Evolutionary conservation across 2,113 vertebrate species (phyloP), one percentile per base, ranked within the genome.

Genomic region (Protomyctophum bolini): DNA sequence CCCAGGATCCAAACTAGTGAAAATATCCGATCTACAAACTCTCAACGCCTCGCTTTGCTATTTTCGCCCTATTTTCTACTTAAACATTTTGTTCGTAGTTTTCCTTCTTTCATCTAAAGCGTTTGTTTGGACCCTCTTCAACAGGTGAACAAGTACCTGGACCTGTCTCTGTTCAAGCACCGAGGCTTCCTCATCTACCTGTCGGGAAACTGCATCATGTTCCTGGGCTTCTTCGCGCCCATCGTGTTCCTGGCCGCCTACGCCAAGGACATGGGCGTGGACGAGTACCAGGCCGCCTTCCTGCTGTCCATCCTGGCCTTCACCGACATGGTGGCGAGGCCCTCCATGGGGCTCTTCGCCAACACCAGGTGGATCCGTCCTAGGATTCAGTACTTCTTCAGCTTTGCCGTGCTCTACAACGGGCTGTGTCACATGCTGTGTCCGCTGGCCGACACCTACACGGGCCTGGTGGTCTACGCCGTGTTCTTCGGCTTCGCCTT

Each of bases 171-270:
- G 49, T 99, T 99, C 83, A 96, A 94, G 78, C 97, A 99, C 68
- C 92, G 98, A 3, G 97, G 98, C 2, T 99, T 99, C 90, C 91
- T 99, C 62, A 98, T 99, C 79, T 99, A 99, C 86, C 91, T 99
- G 52, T 96, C 95, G 7, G 98, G 98, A 62, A 99, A 98, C 21
- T 94, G 96, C 58, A 97, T 99, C 59, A 97, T 99, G 98, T 99
- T 99, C 77, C 29, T 99, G 0, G 97, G 98, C 0, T 98, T 99
- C 88, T 99, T 99, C 0, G 94, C 98, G 12, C 98, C 98, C 0
- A 93, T 99, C 57, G 97, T 99, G 56, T 99, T 99, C 82, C 91
- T 99, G 57, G 91, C 98, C 10, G 94, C 96, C 2, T 99, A 96
- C 55, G 98, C 98, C 64, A 99, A 96, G 72, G 94, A 98, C 85